Evolutionary conservation across 2,797 vertebrate genomes (phyloP), one percentile per base, ranked within the genome.

Genomic region (Emydoidea blandingii): DNA sequence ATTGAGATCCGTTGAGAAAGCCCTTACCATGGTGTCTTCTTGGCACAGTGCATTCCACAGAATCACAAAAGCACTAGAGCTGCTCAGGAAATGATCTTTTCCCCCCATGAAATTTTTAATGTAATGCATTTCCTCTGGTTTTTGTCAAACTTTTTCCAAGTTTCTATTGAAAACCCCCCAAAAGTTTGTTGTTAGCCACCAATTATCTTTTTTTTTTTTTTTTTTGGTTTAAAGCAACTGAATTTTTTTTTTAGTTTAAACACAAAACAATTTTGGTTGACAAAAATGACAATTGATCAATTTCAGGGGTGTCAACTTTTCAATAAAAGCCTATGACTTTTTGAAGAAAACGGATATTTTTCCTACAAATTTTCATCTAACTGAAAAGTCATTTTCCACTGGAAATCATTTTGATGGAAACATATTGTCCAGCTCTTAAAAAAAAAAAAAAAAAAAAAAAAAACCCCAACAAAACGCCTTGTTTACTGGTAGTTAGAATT

Each of bases 401-500:
- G 21, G 90, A 86, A 89, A 86, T 59, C 0, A 0, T 89, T 54
- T 54, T 52, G 53, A 96, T 85, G 89, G 92, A 83, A 93, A 95
- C 57, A 78, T 52, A 93, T 89, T 53, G 72, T 50, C 52, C 16
- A 34, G 29, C 79, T 44, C 81, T 86, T 52, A 31, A 83, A 96
- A 95, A 90, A 90, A 83, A 85, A 86, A 56, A 93, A 57, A 79
- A 86, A n/a, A n/a, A n/a, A n/a, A n/a, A n/a, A n/a, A n/a, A n/a
- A n/a, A n/a, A n/a, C n/a, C n/a, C 80, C 72, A 82, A 87, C 87
- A 88, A 19, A 0, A 65, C 72, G 72, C 79, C 53, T n/a, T 62
- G 0, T 91, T 94, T 87, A 93, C 92, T 86, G 88, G 10, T 79
- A 65, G 95, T 59, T 49, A 95, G 83, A 95, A 95, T 89, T 94